These are phyloP conservation scores for Rhynchonycteris naso DNA, from an alignment of 2,797 vertebrate species.

Conservation along the genomic window DNA sequence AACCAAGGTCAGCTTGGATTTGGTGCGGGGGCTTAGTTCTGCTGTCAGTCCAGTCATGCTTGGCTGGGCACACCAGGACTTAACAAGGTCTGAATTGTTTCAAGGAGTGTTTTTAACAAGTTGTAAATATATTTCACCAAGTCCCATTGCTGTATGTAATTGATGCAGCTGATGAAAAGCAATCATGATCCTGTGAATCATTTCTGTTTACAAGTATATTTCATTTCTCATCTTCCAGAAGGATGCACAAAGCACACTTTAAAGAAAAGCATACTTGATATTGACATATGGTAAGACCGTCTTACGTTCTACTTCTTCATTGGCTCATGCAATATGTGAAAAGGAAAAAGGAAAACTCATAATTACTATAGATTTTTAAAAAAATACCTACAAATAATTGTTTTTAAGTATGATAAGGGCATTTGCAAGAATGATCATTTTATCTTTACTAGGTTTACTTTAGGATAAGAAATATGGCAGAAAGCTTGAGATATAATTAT, in stretches of 20 bases:
- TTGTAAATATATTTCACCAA: constrained; percentile 61
- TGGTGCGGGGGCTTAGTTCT: neutral
- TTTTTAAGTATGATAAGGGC: constrained; percentile 42
- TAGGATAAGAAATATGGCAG: constrained; percentile 28
- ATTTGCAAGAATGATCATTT: constrained; percentile 54
- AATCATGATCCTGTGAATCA: constrained; percentile 51
- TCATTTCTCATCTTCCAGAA: constrained; percentile 66
- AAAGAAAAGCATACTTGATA: constrained; percentile 58
- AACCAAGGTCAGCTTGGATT: neutral
- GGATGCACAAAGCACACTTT: constrained; percentile 59
- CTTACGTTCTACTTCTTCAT: constrained; percentile 7
- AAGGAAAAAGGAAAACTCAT: constrained; percentile 53
- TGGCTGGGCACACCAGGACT: constrained; percentile 51
- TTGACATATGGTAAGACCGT: constrained; percentile 56
- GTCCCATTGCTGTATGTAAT: constrained; percentile 38
- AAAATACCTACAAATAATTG: constrained; percentile 50
- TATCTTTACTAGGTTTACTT: constrained; percentile 54
- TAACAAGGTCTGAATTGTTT: constrained; percentile 65
- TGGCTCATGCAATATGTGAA: neutral
- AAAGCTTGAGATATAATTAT: constrained; percentile 35
- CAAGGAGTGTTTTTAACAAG: constrained; percentile 59
- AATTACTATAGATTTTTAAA: constrained; percentile 65
- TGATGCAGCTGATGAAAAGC: constrained; percentile 65
- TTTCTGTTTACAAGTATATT: constrained; percentile 62
- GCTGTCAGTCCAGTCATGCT: neutral